Percentiles rank a stretch among this genome's conserved stretches.
phyloP scores from a whole-genome alignment of 2,888 invertebrate species.

The Tetanocera ferruginea region DNA sequence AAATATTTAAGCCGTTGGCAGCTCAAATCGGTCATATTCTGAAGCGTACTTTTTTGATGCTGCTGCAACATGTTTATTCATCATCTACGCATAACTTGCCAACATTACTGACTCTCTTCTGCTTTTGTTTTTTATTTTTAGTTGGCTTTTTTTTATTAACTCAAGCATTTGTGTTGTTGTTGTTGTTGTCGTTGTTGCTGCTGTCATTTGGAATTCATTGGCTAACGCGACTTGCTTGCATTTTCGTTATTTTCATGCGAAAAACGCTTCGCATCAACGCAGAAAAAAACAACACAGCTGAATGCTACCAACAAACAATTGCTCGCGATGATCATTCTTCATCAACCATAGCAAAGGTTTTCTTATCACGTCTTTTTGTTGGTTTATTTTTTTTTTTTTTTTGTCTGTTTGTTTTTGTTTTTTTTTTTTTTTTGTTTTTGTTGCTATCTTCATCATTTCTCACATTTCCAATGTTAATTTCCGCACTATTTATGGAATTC shows the following conservation, averaged over 20 bases:
- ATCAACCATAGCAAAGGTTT: background rate
- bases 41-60: background rate
- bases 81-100: slow-evolving; percentile 42
- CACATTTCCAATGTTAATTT: slow-evolving; percentile 35
- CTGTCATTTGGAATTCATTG: slow-evolving; percentile 24
- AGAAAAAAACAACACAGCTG: background rate
- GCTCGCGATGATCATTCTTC: slow-evolving; percentile 6
- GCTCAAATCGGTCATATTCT: no score
- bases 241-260: slow-evolving; percentile 42
- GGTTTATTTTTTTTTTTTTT: background rate
- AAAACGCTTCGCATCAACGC: slow-evolving; percentile 30
- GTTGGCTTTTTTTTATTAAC: background rate
- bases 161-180: background rate
- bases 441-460: background rate
- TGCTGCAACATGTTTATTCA: slow-evolving; percentile 44
- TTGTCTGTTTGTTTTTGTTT: background rate
- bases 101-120: background rate
- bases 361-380: background rate
- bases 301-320: background rate
- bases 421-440: background rate
- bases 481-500: slow-evolving; percentile 42
- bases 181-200: slow-evolving; percentile 19
- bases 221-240: slow-evolving; percentile 25
- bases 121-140: background rate
- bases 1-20: background rate